phyloP scores from a whole-genome alignment of 1,140 invertebrate genomes.

The Musca domestica region DNA sequence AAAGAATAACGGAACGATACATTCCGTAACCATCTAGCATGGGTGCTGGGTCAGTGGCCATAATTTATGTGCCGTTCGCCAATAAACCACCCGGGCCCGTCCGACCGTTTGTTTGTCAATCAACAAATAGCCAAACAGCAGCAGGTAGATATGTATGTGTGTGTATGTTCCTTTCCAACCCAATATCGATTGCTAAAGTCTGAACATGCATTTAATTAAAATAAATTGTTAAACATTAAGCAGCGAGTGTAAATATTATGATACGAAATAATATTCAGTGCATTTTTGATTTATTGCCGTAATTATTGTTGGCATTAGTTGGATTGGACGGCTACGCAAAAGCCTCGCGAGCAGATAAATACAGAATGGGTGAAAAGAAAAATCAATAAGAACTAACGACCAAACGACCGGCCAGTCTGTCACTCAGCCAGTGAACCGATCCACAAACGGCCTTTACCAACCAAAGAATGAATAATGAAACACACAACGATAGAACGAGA shows the following conservation, averaged over 20 bases:
- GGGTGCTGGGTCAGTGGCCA: no score
- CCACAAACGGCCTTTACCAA: no score
- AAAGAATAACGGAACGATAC: no score
- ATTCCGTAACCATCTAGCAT: no score
- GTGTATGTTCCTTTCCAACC: background rate
- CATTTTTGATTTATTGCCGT: slow-evolving; percentile 17
- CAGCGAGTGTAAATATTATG: slow-evolving; percentile 20
- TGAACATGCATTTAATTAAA: slow-evolving; percentile 19
- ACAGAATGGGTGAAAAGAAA: no score
- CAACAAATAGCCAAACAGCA: background rate
- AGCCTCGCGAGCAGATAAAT: background rate
- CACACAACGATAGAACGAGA: background rate
- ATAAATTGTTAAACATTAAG: slow-evolving; percentile 22
- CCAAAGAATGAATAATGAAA: no score
- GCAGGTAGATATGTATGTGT: background rate
- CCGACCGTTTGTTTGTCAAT: no score
- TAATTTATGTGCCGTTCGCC: no score
- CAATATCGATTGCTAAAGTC: slow-evolving; percentile 3
- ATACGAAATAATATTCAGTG: slow-evolving; percentile 9
- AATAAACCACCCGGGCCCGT: no score
- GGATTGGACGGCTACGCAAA: background rate
- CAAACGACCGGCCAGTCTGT: background rate
- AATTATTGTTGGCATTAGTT: slow-evolving; percentile 14
- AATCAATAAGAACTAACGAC: background rate
- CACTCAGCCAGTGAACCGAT: background rate